Percentiles rank a stretch among this genome's conserved stretches.
These are phyloP conservation scores for Slavum lentiscoides DNA, from an alignment of 2,888 invertebrate species.

Conservation along the genomic window DNA sequence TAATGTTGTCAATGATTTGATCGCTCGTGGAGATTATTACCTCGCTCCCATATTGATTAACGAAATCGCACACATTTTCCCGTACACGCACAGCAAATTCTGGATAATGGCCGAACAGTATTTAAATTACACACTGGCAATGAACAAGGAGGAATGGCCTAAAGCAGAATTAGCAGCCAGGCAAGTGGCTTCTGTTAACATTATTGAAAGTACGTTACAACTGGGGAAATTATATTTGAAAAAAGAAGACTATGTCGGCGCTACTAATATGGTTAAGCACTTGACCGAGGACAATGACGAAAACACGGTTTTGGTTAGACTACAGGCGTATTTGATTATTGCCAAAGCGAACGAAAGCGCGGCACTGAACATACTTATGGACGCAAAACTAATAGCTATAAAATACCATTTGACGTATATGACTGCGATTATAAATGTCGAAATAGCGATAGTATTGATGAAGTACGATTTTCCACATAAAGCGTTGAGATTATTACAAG, in stretches of 20 bases:
- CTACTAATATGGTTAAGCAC: conserved; percentile 52
- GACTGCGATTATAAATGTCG: conserved; percentile 44
- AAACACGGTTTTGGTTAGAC: conserved; percentile 71
- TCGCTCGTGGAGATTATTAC: conserved; percentile 37
- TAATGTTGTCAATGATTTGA: conserved; percentile 64
- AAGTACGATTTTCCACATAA: conserved; percentile 46
- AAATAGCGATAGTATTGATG: conserved; percentile 46
- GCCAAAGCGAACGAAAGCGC: conserved; percentile 53
- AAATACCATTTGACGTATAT: conserved; percentile 64
- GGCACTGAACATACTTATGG: conserved; percentile 58
- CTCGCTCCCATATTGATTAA: conserved; percentile 31
- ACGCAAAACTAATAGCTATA: conserved; percentile 76
- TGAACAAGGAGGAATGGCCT: conserved; percentile 62
- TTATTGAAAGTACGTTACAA: conserved; percentile 62
- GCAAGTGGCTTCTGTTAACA: conserved; percentile 62
- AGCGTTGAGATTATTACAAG: conserved; percentile 46
- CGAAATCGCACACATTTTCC: conserved; percentile 61
- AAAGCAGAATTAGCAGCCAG: conserved; percentile 63
- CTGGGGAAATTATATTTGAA: conserved; percentile 53
- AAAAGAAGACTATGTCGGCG: conserved; percentile 53
- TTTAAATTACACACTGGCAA: conserved; percentile 62
- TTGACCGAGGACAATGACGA: conserved; percentile 40
- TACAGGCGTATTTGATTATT: conserved; percentile 50
- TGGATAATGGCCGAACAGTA: conserved; percentile 73
- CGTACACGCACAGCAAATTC: conserved; percentile 62